Conservation (phyloP, 2,797 vertebrate genomes). For the Lutjanus argentimaculatus region DNA sequence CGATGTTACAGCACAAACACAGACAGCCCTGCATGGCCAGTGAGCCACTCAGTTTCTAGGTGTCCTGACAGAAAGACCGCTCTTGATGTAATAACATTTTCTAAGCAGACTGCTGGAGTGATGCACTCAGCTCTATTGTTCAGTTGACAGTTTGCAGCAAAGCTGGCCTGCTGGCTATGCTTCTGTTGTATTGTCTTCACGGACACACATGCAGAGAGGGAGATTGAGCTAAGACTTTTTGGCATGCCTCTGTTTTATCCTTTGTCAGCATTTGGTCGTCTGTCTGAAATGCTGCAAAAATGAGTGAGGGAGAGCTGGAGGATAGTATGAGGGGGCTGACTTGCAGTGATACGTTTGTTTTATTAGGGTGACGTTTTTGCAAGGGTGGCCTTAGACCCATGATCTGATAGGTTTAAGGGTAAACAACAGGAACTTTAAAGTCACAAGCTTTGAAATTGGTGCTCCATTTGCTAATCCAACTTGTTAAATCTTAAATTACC, state of each 20-base stretch:
- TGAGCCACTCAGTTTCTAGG: slow-evolving; percentile 25
- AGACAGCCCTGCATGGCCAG: slow-evolving; percentile 9
- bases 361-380: slow-evolving; percentile 6
- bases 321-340: slow-evolving; percentile 5
- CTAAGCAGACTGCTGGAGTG: slow-evolving; percentile 47
- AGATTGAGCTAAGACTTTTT: slow-evolving; percentile 60
- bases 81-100: slow-evolving; percentile 41
- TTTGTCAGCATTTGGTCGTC: slow-evolving; percentile 53
- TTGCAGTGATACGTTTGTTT: slow-evolving; percentile 16
- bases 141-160: slow-evolving; percentile 59
- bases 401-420: neutral
- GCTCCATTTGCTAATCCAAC: slow-evolving; percentile 4
- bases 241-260: slow-evolving; percentile 46
- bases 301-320: slow-evolving; percentile 38
- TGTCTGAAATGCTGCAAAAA: slow-evolving; percentile 52
- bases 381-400: neutral
- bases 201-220: slow-evolving; percentile 38
- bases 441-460: neutral
- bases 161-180: slow-evolving; percentile 49
- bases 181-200: slow-evolving; percentile 65
- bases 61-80: slow-evolving; percentile 43
- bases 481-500: slow-evolving; percentile 35
- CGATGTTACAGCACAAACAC: slow-evolving; percentile 3
- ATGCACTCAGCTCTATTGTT: slow-evolving; percentile 64
- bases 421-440: slow-evolving; percentile 6